Base-by-base conservation (phyloP, 2,888 invertebrate species). In the Spodoptera exigua region DNA sequence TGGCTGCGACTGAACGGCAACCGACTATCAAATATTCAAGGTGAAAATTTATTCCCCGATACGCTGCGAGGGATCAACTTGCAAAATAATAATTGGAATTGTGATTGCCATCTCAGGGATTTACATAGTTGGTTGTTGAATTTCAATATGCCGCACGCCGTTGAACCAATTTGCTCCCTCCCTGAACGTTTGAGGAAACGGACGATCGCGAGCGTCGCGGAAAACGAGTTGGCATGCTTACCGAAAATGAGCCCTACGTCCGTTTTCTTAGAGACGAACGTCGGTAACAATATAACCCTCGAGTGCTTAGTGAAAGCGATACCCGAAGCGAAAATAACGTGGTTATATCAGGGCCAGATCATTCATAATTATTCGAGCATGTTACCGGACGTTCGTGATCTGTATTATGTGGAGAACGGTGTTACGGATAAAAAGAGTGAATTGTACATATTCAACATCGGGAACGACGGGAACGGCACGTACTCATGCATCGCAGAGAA, bases 401-500 rank as follows among this genome's bases (percentile, higher is more conserved):
- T 96, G 78, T 97, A 96, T 90, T 96, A 95, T 78, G 95, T 96
- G 11, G 96, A 97, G 80, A 96, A 96, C 79, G 96, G 96, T n/a
- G 92, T 95, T 1, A 96, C 96, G 73, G 96, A 97, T 81, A 97
- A 97, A 89, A 95, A 95, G 72, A 97, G 97, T 81, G 97, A 97
- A 88, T 94, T 98, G 58, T 96, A 96, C 81, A 96, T 98, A 78
- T 96, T 96, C 81, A 97, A 97, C 84, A 96, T 97, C 17, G 96
- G 96, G 34, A 95, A 95, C 37, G 97, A 97, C 70, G 97, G 98
- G 83, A 98, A 98, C 81, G 98, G 98, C 4, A 97, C 97, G 9
- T 98, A 97, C 85, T 95, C 97, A 3, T 98, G 98, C 87, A 95
- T 97, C 12, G 98, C 98, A 0, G 97, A 97, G 82, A 98, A 98